These are phyloP conservation scores for Drosophila ironensis DNA, from an alignment of 1,140 invertebrate species.

Conservation along the genomic window DNA sequence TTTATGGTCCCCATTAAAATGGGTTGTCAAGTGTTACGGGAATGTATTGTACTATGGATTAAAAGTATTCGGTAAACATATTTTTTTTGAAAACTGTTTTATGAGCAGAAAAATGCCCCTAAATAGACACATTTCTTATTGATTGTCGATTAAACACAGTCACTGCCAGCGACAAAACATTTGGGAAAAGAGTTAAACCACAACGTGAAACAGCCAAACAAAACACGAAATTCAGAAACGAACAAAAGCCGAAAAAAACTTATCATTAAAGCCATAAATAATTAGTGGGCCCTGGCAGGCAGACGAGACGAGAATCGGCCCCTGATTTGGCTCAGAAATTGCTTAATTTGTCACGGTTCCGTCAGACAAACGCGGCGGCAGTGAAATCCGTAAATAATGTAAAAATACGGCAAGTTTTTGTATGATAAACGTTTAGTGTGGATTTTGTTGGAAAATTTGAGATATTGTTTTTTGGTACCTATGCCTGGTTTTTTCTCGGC, in stretches of 20 bases:
- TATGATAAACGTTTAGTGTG: slow-evolving; percentile 61
- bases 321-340: slow-evolving; percentile 66
- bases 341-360: slow-evolving; percentile 72
- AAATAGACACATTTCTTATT: not conserved
- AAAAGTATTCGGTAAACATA: not conserved
- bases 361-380: slow-evolving; percentile 25
- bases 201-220: not conserved
- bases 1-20: not conserved
- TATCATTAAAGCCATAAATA: slow-evolving; percentile 76
- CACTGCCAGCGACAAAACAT: not conserved
- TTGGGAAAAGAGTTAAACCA: not conserved
- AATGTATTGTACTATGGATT: not conserved
- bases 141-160: not conserved
- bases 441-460: slow-evolving; percentile 54
- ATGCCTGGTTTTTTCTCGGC: slow-evolving; percentile 25
- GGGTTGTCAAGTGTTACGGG: too few relatives aligned
- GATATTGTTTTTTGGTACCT: slow-evolving; percentile 51
- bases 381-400: slow-evolving; percentile 74
- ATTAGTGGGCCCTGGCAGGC: slow-evolving; percentile 49
- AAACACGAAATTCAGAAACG: slow-evolving; percentile 31
- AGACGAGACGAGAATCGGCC: slow-evolving; percentile 4
- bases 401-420: slow-evolving; percentile 59
- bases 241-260: slow-evolving; percentile 50
- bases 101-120: slow-evolving; percentile 4
- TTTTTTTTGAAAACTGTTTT: not conserved